Evolutionary conservation across 2,113 vertebrate species (phyloP), one percentile per base, ranked within the genome.

Genomic region (Lagenorhynchus albirostris): DNA sequence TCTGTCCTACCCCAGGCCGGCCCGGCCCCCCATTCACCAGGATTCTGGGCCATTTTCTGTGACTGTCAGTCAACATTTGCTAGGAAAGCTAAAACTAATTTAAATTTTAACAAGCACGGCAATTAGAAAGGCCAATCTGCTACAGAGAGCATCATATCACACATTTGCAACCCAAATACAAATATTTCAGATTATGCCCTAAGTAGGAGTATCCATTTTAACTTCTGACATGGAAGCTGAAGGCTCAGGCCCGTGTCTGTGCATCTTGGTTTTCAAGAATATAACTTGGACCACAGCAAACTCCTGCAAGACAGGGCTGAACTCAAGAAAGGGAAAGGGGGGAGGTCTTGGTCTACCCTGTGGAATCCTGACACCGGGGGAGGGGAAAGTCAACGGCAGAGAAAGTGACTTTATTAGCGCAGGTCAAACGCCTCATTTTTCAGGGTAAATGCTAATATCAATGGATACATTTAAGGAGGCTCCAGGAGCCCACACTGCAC

Each of bases 91-190:
- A 92, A 94, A 38, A 44, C 93, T 84, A 85, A 89, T 94, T 94
- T 95, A 73, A 95, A 97, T 97, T 77, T 94, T 95, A 97, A 97
- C 96, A 94, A 97, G 96, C 88, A 70, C n/a, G 21, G 93, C 85
- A 94, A 97, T 97, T 97, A 97, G 93, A 96, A 96, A 80, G 96
- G 89, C 92, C 96, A 60, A 94, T 95, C 96, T 97, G 98, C 89
- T 53, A 23, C 68, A 8, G 38, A 81, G 89, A 74, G 47, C 74
- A 93, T 79, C 89, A 29, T 21, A n/a, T 38, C 65, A 62, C 93
- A 93, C 81, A 94, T 97, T 62, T 96, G 91, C 97, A 93, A 97
- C 88, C 70, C 81, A 97, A 95, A 97, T 81, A 96, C 93, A 98
- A 97, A 82, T 84, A 97, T 94, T 96, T 89, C 95, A n/a, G 94